phyloP scores from a whole-genome alignment of 2,888 invertebrate species.

The Tetranychus piercei region DNA sequence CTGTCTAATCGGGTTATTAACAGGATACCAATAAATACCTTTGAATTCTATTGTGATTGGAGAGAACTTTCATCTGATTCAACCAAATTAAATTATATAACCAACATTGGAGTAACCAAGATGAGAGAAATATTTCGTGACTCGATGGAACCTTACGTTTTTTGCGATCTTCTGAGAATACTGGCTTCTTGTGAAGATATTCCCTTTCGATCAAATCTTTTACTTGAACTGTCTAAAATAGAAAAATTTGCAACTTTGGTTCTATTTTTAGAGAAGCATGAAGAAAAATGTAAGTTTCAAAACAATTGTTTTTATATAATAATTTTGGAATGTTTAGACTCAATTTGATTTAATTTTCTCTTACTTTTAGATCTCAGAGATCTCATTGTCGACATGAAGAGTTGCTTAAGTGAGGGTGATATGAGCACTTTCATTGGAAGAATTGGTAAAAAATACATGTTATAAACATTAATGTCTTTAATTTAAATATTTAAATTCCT shows the following conservation, averaged over 20 bases:
- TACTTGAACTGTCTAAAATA: neutral
- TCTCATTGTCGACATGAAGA: neutral
- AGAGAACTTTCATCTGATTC: neutral
- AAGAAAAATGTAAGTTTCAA: neutral
- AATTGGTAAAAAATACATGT: neutral
- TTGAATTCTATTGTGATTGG: conserved; percentile 3
- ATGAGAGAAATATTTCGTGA: neutral
- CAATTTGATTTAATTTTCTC: neutral
- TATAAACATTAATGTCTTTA: neutral
- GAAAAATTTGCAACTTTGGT: neutral
- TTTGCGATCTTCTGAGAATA: neutral
- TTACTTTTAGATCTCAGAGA: neutral
- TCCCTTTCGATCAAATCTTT: neutral
- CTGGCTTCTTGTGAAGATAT: neutral
- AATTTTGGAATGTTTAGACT: neutral
- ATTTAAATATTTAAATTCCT: neutral
- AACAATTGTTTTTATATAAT: neutral
- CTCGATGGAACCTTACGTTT: neutral
- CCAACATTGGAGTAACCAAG: neutral
- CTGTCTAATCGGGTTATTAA: neutral
- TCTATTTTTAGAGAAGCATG: neutral
- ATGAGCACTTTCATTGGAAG: neutral
- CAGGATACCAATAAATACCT: neutral
- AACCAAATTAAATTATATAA: neutral
- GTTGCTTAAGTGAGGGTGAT: neutral